These are phyloP conservation scores for Cheilosia variabilis DNA, from an alignment of 2,888 invertebrate species.

Conservation along the genomic window DNA sequence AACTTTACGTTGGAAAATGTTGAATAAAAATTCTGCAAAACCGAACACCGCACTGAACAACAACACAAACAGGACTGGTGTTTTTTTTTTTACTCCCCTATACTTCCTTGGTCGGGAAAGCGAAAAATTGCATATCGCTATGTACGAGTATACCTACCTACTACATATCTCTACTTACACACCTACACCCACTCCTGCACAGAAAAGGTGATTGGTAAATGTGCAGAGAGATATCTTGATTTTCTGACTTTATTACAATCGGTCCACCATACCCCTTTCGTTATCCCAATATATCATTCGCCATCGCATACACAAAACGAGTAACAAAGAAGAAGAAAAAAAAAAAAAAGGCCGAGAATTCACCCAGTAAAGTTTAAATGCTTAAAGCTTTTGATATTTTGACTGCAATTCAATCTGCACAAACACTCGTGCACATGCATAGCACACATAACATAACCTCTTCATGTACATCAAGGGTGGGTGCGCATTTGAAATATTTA, in stretches of 20 bases:
- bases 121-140: slow-evolving; percentile 46
- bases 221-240: slow-evolving; percentile 71
- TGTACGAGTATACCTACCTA: slow-evolving; percentile 1
- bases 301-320: slow-evolving; percentile 18
- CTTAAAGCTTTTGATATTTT: slow-evolving; percentile 73
- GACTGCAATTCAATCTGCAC: slow-evolving; percentile 72
- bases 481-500: slow-evolving; percentile 70
- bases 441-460: slow-evolving; percentile 49
- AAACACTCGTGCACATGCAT: slow-evolving; percentile 47
- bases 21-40: slow-evolving; percentile 63
- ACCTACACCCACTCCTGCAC: slow-evolving; percentile 50
- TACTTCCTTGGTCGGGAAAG: slow-evolving; percentile 55
- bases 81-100: slow-evolving; percentile 28
- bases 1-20: slow-evolving; percentile 46
- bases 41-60: slow-evolving; percentile 45
- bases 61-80: background rate
- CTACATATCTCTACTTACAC: background rate
- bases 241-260: slow-evolving; percentile 74
- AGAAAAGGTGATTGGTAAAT: slow-evolving; percentile 72
- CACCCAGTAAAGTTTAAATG: slow-evolving; percentile 66
- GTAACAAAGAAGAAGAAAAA: slow-evolving; percentile 1
- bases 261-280: slow-evolving; percentile 8
- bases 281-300: slow-evolving; percentile 47
- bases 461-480: slow-evolving; percentile 44
- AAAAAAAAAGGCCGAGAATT: slow-evolving; percentile 33